A percentile compares a stretch with the other conserved stretches of the same genome.
Evolutionary conservation across 2,888 invertebrate genomes (phyloP).

Genomic region (Caenorhabditis becei): DNA sequence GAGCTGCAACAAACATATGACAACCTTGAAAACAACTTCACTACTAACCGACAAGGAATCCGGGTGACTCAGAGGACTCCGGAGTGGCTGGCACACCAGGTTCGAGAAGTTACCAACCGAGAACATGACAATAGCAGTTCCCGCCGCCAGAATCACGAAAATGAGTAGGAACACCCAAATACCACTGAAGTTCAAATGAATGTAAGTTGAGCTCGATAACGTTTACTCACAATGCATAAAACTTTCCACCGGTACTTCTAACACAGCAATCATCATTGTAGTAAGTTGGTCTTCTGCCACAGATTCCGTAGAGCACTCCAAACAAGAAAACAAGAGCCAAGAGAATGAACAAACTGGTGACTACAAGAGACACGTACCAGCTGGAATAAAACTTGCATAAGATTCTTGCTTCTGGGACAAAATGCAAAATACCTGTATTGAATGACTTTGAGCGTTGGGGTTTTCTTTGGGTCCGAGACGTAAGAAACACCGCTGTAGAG

Average conservation of each 20-base stretch:
- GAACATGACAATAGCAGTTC: constrained; percentile 72
- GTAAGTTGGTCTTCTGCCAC: constrained; percentile 83
- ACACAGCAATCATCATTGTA: constrained; percentile 83
- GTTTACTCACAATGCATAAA: constrained; percentile 82
- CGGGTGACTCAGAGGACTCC: constrained; percentile 73
- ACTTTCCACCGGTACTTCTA: constrained; percentile 82
- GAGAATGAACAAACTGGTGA: constrained; percentile 82
- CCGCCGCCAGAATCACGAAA: constrained; percentile 71
- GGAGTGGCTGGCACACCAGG: constrained; percentile 77
- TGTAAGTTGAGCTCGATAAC: background rate
- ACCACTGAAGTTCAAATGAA: constrained; percentile 68
- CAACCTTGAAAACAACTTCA: background rate
- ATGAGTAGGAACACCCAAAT: constrained; percentile 74
- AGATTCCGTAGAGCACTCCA: constrained; percentile 83
- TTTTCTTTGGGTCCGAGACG: constrained; percentile 69
- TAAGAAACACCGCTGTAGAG: constrained; percentile 73
- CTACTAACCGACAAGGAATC: constrained; percentile 75
- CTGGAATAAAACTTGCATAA: constrained; percentile 78
- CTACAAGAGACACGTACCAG: constrained; percentile 82
- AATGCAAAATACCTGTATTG: constrained; percentile 68
- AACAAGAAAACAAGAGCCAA: constrained; percentile 82
- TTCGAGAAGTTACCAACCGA: constrained; percentile 75
- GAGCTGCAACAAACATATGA: too few relatives aligned
- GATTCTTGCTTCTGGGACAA: background rate
- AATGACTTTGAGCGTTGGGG: constrained; percentile 66